Evolutionary conservation across 2,797 vertebrate genomes (phyloP).

Genomic region (Chanos chanos): DNA sequence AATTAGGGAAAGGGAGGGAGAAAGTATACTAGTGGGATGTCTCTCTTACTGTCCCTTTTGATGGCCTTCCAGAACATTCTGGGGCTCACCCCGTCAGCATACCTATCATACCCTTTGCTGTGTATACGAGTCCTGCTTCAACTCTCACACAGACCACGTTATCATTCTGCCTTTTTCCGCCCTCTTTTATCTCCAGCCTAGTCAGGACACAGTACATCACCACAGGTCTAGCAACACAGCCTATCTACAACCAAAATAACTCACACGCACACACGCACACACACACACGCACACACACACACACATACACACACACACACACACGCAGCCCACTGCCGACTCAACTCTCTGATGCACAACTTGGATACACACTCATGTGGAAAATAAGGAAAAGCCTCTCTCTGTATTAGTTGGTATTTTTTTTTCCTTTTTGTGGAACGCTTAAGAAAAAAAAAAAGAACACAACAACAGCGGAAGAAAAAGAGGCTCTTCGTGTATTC

Average conservation of each 20-base stretch:
- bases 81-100: constrained; percentile 4
- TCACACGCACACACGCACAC: neutral
- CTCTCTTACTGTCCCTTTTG: constrained; percentile 3
- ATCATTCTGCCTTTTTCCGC: constrained; percentile 9
- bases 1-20: too few relatives aligned
- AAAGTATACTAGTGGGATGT: constrained; percentile 3
- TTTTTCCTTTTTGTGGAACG: too few relatives aligned
- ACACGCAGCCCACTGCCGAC: too few relatives aligned
- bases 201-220: constrained; percentile 15
- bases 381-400: too few relatives aligned
- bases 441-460: too few relatives aligned
- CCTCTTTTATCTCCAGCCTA: constrained; percentile 20
- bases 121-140: constrained; percentile 29
- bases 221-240: constrained; percentile 33
- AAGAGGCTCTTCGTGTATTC: neutral
- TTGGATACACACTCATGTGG: too few relatives aligned
- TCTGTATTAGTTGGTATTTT: too few relatives aligned
- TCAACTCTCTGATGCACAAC: too few relatives aligned
- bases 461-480: neutral
- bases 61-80: constrained; percentile 2
- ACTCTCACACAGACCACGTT: constrained; percentile 5
- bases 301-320: too few relatives aligned
- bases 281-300: neutral
- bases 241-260: constrained; percentile 26
- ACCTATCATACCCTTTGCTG: constrained; percentile 11